Percentiles rank a stretch among this genome's conserved stretches.
Evolutionary conservation across 2,113 vertebrate species (phyloP).

Genomic region (Ondatra zibethicus): DNA sequence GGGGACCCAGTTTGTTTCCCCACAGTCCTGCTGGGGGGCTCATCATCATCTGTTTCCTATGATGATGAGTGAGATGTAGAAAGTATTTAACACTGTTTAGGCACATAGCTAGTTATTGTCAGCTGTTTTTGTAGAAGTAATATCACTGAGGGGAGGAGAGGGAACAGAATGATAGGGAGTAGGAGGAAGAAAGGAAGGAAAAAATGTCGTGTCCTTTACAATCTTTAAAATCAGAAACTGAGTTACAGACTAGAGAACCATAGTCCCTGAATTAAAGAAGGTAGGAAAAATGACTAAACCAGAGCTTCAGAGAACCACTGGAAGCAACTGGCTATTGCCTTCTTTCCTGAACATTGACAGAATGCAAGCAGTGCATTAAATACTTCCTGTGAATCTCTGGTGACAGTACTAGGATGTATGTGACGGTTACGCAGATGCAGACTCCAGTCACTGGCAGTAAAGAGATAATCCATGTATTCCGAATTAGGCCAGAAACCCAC

Average conservation of each 20-base stretch:
- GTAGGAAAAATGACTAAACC: not conserved
- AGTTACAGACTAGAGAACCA: not conserved
- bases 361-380: not conserved
- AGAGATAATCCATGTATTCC: not conserved
- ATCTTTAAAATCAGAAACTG: constrained; percentile 19
- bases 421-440: not conserved
- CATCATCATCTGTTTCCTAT: not conserved
- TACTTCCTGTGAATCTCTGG: not conserved
- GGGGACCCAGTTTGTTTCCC: not conserved
- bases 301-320: not conserved
- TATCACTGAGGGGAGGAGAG: not conserved
- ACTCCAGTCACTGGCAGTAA: not conserved
- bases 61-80: not conserved
- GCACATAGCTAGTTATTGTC: not conserved
- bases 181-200: not conserved
- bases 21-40: not conserved
- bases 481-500: not conserved
- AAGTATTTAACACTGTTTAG: not conserved
- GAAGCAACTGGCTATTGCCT: not conserved
- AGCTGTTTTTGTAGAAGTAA: not conserved
- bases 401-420: not conserved
- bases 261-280: not conserved
- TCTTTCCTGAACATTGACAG: not conserved
- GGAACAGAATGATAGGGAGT: not conserved
- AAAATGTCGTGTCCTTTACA: not conserved